These are phyloP conservation scores for Ficedula albicollis DNA, from an alignment of 2,797 vertebrate genomes.

Conservation along the genomic window DNA sequence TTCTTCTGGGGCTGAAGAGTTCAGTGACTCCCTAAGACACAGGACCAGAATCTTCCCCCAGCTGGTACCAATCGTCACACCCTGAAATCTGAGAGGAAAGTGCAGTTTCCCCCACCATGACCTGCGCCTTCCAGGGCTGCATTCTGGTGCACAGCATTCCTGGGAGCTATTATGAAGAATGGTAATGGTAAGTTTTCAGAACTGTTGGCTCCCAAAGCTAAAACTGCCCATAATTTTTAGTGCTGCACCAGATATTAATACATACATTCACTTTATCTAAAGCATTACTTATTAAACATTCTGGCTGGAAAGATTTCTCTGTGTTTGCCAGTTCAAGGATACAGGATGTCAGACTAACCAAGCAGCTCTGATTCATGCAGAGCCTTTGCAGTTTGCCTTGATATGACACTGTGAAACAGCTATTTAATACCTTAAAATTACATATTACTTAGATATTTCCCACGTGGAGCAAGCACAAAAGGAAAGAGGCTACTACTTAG, in stretches of 20 bases:
- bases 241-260: not conserved
- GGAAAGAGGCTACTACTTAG: not conserved
- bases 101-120: not conserved
- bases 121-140: not conserved
- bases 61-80: not conserved
- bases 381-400: not conserved
- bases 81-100: rapidly evolving
- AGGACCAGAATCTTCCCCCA: not conserved
- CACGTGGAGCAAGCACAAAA: not conserved
- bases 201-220: not conserved
- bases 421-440: not conserved
- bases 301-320: not conserved
- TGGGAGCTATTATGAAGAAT: not conserved
- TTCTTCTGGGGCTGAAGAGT: not conserved
- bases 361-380: not conserved
- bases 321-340: not conserved
- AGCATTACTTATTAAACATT: not conserved
- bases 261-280: not conserved
- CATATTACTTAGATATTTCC: not conserved
- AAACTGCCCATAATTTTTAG: not conserved
- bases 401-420: not conserved
- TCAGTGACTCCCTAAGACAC: not conserved
- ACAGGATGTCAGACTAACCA: not conserved
- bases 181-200: not conserved
- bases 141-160: not conserved